Percentiles rank a stretch among this genome's conserved stretches.
phyloP scores from a whole-genome alignment of 2,888 invertebrate species.

The Adelognathus sp. region DNA sequence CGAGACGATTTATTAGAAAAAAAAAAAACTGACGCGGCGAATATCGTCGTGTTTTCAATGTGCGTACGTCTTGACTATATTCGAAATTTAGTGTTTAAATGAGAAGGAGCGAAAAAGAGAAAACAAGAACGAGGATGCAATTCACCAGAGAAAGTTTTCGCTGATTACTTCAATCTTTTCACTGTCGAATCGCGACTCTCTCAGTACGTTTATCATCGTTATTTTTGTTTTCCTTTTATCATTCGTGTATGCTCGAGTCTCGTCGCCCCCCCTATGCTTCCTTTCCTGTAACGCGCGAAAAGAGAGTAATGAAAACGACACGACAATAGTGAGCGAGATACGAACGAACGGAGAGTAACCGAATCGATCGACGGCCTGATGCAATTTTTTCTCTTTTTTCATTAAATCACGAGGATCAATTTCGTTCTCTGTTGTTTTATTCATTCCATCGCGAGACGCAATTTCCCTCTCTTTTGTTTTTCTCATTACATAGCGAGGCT shows the following conservation, averaged over 20 bases:
- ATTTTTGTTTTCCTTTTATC: slow-evolving; percentile 18
- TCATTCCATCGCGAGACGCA: too few relatives aligned
- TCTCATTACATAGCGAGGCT: too few relatives aligned
- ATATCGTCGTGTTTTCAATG: slow-evolving; percentile 46
- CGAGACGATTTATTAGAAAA: slow-evolving; percentile 61
- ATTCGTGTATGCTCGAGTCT: slow-evolving; percentile 12
- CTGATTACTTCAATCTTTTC: slow-evolving; percentile 33
- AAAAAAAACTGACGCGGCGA: slow-evolving; percentile 28
- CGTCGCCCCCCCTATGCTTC: slow-evolving; percentile 19
- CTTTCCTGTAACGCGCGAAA: slow-evolving; percentile 9
- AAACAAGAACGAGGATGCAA: slow-evolving; percentile 14
- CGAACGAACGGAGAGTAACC: neutral
- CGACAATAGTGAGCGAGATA: slow-evolving; percentile 3
- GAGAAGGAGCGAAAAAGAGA: neutral
- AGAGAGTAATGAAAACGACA: neutral
- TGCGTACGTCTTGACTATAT: slow-evolving; percentile 53
- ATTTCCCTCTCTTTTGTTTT: too few relatives aligned
- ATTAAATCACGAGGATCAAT: too few relatives aligned
- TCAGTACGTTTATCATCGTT: slow-evolving; percentile 18
- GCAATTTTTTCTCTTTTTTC: slow-evolving; percentile 11
- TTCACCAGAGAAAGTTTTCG: slow-evolving; percentile 22
- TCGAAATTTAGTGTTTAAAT: slow-evolving; percentile 42
- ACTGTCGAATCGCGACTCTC: slow-evolving; percentile 9
- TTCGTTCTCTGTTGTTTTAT: neutral
- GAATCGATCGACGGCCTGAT: slow-evolving; percentile 13